Evolutionary conservation across 2,797 vertebrate species (phyloP).

Genomic region (Astyanax mexicanus): DNA sequence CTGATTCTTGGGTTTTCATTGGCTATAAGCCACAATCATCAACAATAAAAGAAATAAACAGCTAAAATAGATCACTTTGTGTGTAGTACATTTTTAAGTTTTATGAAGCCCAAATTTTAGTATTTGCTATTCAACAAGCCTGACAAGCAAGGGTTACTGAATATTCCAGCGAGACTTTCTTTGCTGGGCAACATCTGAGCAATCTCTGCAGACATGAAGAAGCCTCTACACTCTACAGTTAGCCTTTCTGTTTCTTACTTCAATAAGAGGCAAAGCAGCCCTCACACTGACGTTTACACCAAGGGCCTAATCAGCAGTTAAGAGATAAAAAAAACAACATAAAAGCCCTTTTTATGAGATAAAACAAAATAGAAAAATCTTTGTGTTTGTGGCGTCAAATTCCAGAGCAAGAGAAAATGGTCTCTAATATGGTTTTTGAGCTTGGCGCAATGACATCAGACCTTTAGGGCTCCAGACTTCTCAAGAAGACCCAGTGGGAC

Average conservation of each 20-base stretch:
- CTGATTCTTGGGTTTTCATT: no score
- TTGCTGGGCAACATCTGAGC: not conserved
- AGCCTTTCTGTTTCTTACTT: not conserved
- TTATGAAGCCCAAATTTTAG: no score
- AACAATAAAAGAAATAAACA: no score
- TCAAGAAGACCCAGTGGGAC: slow-evolving; percentile 43
- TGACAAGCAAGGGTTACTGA: not conserved
- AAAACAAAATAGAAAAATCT: not conserved
- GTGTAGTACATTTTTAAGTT: no score
- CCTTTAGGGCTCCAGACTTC: slow-evolving; percentile 30
- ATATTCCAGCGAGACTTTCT: not conserved
- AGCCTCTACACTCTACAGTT: not conserved
- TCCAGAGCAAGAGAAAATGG: slow-evolving; percentile 23
- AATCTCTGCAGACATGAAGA: not conserved
- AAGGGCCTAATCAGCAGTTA: slow-evolving; percentile 17
- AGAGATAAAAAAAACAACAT: not conserved
- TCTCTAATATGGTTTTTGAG: slow-evolving; percentile 34
- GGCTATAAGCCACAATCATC: no score
- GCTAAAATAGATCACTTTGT: no score
- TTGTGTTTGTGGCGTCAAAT: slow-evolving; percentile 19
- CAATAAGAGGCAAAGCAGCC: not conserved
- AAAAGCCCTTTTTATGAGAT: not conserved
- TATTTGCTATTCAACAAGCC: no score
- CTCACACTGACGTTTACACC: slow-evolving; percentile 1
- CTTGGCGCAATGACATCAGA: slow-evolving; percentile 28